Conservation (phyloP, 2,888 invertebrate species). For the Folsomia manolachei region DNA sequence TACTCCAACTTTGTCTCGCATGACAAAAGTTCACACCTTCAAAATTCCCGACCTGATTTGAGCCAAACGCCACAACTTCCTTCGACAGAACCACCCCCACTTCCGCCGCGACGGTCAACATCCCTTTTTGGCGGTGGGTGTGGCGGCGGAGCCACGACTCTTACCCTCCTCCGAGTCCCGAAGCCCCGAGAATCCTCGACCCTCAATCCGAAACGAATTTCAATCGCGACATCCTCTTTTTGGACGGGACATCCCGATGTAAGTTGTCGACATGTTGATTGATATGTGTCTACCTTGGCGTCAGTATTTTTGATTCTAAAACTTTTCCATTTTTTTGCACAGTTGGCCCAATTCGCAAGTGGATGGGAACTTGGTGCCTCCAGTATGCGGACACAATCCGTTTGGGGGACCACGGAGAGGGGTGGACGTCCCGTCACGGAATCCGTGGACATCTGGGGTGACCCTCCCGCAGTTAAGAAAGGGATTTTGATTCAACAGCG, state of each 20-base stretch:
- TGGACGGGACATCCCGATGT: constrained; percentile 50
- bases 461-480: constrained; percentile 62
- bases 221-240: constrained; percentile 48
- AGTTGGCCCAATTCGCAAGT: constrained; percentile 48
- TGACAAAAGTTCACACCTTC: neutral
- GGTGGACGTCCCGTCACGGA: constrained; percentile 35
- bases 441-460: constrained; percentile 45
- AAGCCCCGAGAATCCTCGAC: constrained; percentile 32
- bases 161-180: constrained; percentile 25
- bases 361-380: constrained; percentile 41
- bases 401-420: constrained; percentile 45
- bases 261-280: constrained; percentile 19
- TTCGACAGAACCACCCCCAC: constrained; percentile 34
- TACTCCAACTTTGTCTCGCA: neutral
- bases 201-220: constrained; percentile 48
- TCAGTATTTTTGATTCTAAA: constrained; percentile 10
- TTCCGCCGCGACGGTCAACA: constrained; percentile 40
- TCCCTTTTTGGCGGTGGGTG: constrained; percentile 15
- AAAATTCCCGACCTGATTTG: neutral
- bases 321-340: constrained; percentile 16
- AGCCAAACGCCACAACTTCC: neutral
- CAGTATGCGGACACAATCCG: constrained; percentile 38
- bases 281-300: neutral
- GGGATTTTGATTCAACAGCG: constrained; percentile 66
- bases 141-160: constrained; percentile 28